Evolutionary conservation across 92 coral and sea anemone genomes (phyloP).

Genomic region (Parazoanthus darwini): DNA sequence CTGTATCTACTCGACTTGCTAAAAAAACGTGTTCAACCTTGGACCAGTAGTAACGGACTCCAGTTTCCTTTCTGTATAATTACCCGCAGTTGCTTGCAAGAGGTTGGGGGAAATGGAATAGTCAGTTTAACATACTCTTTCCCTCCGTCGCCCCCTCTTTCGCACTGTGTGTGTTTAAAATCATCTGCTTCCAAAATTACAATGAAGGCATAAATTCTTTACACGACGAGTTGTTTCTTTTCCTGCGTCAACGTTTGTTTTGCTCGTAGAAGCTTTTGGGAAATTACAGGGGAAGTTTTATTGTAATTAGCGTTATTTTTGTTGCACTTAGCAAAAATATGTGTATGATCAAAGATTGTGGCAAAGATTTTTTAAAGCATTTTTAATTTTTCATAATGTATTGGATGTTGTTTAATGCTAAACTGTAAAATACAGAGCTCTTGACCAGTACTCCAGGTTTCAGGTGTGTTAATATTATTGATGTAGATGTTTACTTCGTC

Average conservation of each 20-base stretch:
- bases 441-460: neutral
- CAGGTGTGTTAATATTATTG: neutral
- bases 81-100: too few relatives aligned
- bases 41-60: too few relatives aligned
- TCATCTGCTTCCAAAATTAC: too few relatives aligned
- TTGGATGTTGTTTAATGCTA: neutral
- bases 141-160: too few relatives aligned
- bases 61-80: too few relatives aligned
- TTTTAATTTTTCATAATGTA: slow-evolving; percentile 2
- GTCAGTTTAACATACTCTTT: too few relatives aligned
- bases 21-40: too few relatives aligned
- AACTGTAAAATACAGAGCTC: slow-evolving; percentile 7
- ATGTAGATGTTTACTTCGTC: too few relatives aligned
- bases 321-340: neutral
- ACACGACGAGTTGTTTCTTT: neutral
- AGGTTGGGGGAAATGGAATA: too few relatives aligned
- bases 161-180: too few relatives aligned
- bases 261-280: neutral
- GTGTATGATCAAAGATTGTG: neutral
- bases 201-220: too few relatives aligned
- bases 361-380: neutral
- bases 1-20: too few relatives aligned
- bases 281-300: neutral
- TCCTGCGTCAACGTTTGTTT: neutral
- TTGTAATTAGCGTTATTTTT: neutral